Percentiles rank a stretch among this genome's conserved stretches.
Conservation (phyloP, 1,140 invertebrate species). For the Ooceraea biroi region DNA sequence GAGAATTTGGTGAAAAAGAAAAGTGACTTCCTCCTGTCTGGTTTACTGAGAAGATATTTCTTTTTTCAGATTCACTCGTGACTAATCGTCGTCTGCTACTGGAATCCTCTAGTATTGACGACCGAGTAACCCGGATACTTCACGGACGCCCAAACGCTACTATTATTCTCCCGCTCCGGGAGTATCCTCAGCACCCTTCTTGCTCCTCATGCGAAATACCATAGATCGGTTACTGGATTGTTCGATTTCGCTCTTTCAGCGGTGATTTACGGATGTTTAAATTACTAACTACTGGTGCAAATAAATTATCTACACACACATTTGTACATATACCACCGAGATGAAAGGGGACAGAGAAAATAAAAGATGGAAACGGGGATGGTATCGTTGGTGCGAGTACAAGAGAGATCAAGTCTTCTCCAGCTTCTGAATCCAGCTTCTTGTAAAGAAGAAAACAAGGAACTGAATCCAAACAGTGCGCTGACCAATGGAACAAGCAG, state of each 20-base stretch:
- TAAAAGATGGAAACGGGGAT: background rate
- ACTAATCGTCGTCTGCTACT: conserved; percentile 76
- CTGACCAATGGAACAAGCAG: conserved; percentile 28
- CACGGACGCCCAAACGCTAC: conserved; percentile 34
- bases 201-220: conserved; percentile 25
- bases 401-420: conserved; percentile 57
- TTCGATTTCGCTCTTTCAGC: conserved; percentile 29
- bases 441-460: conserved; percentile 9
- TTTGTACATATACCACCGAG: background rate
- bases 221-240: conserved; percentile 57
- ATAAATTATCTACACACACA: conserved; percentile 9
- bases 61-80: conserved; percentile 53
- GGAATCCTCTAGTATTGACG: conserved; percentile 74
- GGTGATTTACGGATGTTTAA: conserved; percentile 43
- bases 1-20: background rate
- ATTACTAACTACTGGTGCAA: background rate
- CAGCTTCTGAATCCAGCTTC: too few relatives aligned
- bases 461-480: background rate
- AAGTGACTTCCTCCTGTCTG: background rate
- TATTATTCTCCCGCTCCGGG: conserved; percentile 47
- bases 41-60: background rate
- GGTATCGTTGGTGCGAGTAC: background rate
- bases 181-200: background rate
- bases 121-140: conserved; percentile 78
- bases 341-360: background rate